A percentile compares a stretch with the other conserved stretches of the same genome.
Conservation (phyloP, 2,797 vertebrate genomes). For the Poeciliopsis paucimaculata region DNA sequence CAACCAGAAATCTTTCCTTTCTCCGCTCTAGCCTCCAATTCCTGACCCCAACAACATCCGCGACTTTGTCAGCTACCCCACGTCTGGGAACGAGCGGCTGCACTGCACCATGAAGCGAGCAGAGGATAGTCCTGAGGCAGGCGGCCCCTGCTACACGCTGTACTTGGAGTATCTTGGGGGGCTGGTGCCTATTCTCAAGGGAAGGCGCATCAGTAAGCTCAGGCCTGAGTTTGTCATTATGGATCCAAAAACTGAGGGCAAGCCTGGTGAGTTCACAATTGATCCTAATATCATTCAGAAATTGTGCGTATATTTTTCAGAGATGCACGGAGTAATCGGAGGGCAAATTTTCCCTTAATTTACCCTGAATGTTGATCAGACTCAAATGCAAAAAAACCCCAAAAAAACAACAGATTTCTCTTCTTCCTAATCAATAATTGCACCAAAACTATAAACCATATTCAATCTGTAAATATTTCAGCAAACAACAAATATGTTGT, state of each 20-base stretch:
- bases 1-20: slow-evolving; percentile 48
- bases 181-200: slow-evolving; percentile 96
- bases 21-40: slow-evolving; percentile 90
- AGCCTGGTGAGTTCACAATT: slow-evolving; percentile 84
- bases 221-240: slow-evolving; percentile 98
- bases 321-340: not conserved
- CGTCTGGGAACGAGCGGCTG: slow-evolving; percentile 93
- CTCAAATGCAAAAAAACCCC: not conserved
- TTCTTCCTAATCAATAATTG: not conserved
- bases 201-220: slow-evolving; percentile 95
- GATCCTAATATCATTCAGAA: not conserved
- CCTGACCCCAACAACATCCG: slow-evolving; percentile 99
- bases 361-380: not conserved
- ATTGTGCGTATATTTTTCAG: not conserved
- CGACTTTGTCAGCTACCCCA: slow-evolving; percentile 99
- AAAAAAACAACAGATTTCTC: not conserved
- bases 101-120: slow-evolving; percentile 99
- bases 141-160: slow-evolving; percentile 96
- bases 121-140: slow-evolving; percentile 94
- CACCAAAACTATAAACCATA: not conserved
- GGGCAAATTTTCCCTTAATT: not conserved
- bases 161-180: slow-evolving; percentile 97
- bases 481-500: not conserved
- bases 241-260: slow-evolving; percentile 96
- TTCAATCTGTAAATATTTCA: not conserved